Evolutionary conservation across 1,140 invertebrate species (phyloP), one percentile per base, ranked within the genome.

Genomic region (Dendroctonus ponderosae): DNA sequence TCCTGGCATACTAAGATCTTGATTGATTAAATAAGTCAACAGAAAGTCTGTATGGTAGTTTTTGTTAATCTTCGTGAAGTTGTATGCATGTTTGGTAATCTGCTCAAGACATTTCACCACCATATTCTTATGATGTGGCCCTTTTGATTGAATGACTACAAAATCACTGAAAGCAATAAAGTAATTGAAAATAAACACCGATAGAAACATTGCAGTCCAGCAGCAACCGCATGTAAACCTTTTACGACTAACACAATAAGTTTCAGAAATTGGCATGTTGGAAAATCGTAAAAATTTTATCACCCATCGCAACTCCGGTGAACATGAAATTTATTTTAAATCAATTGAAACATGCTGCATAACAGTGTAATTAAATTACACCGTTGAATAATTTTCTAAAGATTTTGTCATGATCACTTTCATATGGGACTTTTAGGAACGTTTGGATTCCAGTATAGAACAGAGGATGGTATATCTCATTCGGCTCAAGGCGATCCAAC

Each of bases 381-480:
- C 1, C 26, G 3, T 26, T 2, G 26, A 26, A 26, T 3, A 26
- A 26, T 26, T 56, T 56, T 56, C 40, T 56, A 39, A 2, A 2
- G 4, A 58, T 58, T 67, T 54, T 26, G 1, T 26, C 26, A 26
- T 26, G 1, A 26, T 26, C 26, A 26, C 26, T 26, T 26, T 26
- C 26, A 26, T 26, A 26, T 26, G 26, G 1, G 26, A 26, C 1
- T 26, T 26, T 26, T 11, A 70, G 69, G 69, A 15, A 68, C 73
- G 8, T 79, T 78, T 62, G 77, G 77, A 0, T 79, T 78, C 53
- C 64, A 76, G 5, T 79, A 79, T 61, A 70, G 72, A 41, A 79
- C 76, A 2, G 76, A 79, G 71, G 77, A 79, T 66, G 77, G 77
- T 9, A 79, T 79, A 15, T 71, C 74, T 0, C 75, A 77, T 69